Evolutionary conservation across 2,113 vertebrate species (phyloP).

Genomic region (Camelus bactrianus): DNA sequence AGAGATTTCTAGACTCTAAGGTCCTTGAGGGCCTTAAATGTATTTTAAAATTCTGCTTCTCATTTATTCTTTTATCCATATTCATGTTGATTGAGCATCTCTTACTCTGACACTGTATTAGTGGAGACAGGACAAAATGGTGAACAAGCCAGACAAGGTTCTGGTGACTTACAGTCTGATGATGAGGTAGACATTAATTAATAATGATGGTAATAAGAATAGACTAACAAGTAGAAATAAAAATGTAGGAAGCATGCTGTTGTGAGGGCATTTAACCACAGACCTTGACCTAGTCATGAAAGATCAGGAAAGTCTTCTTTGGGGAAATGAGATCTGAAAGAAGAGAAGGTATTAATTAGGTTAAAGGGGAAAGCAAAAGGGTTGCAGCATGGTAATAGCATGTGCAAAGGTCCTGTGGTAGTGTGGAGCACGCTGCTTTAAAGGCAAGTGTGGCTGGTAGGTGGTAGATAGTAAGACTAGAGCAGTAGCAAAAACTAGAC

Average conservation of each 20-base stretch:
- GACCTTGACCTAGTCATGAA: neutral
- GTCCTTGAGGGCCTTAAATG: neutral
- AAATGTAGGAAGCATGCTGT: neutral
- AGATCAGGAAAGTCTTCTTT: neutral
- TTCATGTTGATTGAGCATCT: neutral
- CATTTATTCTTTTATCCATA: neutral
- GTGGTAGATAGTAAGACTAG: neutral
- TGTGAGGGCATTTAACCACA: neutral
- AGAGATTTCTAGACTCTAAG: neutral
- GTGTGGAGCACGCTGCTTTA: neutral
- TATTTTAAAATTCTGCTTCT: neutral
- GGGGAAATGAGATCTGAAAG: conserved; percentile 4
- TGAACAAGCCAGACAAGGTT: neutral
- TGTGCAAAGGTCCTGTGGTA: neutral
- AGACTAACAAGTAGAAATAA: neutral
- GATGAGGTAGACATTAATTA: neutral
- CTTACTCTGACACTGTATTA: neutral
- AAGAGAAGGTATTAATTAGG: neutral
- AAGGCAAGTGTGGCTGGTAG: neutral
- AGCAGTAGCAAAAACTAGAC: neutral
- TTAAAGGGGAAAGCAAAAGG: neutral
- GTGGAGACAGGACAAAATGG: neutral
- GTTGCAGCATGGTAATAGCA: neutral
- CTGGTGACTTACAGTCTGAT: neutral
- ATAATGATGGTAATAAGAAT: neutral